Conservation (phyloP, 2,113 vertebrate genomes). For the Sigmodon hispidus region DNA sequence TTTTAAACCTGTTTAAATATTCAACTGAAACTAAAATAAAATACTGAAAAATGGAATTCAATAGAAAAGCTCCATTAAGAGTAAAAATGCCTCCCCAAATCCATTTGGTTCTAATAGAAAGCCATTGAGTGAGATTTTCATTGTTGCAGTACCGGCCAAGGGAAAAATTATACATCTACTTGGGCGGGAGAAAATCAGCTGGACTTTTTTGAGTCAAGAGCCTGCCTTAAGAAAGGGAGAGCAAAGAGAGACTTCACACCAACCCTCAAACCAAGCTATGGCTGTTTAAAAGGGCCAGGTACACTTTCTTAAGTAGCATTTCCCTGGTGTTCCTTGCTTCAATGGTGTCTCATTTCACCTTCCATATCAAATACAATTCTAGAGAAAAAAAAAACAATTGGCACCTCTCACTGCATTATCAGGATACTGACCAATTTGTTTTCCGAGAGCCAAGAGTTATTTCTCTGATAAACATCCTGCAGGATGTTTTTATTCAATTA, state of each 20-base stretch:
- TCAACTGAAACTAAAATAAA: slow-evolving; percentile 84
- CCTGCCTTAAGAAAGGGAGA: slow-evolving; percentile 18
- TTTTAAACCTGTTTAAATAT: slow-evolving; percentile 90
- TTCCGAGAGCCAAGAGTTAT: slow-evolving; percentile 58
- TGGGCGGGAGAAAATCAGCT: slow-evolving; percentile 46
- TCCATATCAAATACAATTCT: slow-evolving; percentile 21
- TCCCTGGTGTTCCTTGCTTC: slow-evolving; percentile 27
- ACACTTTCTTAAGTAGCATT: slow-evolving; percentile 32
- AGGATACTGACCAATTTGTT: slow-evolving; percentile 60
- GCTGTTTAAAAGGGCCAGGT: slow-evolving; percentile 28
- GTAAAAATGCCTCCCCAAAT: slow-evolving; percentile 80
- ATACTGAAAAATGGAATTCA: slow-evolving; percentile 86
- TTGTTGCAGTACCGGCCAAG: slow-evolving; percentile 72
- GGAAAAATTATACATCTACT: slow-evolving; percentile 72
- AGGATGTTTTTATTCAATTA: slow-evolving; percentile 78
- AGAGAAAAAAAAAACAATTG: slow-evolving; percentile 13
- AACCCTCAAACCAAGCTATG: background rate
- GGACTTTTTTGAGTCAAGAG: slow-evolving; percentile 38
- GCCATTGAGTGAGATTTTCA: slow-evolving; percentile 79
- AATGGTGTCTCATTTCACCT: slow-evolving; percentile 61
- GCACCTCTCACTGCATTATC: slow-evolving; percentile 63
- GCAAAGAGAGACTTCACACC: background rate
- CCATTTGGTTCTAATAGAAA: slow-evolving; percentile 82
- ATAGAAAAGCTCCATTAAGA: slow-evolving; percentile 82
- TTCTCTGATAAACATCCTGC: slow-evolving; percentile 68